A percentile compares a stretch with the other conserved stretches of the same genome.
These are phyloP conservation scores for Nemapogon koenigi DNA, from an alignment of 2,888 invertebrate genomes.

Conservation along the genomic window DNA sequence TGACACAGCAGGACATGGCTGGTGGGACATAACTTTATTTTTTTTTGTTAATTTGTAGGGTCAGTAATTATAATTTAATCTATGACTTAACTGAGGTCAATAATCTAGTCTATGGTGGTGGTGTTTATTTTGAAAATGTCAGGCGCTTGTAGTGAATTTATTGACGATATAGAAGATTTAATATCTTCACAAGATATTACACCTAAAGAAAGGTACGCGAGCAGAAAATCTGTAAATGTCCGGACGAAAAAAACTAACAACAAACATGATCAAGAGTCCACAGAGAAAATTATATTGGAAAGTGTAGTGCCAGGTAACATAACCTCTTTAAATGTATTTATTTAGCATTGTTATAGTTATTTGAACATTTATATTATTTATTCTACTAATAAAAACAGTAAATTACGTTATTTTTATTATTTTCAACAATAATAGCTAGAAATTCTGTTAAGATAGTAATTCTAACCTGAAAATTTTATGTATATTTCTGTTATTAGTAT, in stretches of 20 bases:
- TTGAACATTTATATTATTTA: conserved; percentile 1
- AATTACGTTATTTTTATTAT: no score
- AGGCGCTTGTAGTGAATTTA: conserved; percentile 69
- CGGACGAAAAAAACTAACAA: conserved; percentile 62
- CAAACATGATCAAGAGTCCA: conserved; percentile 28
- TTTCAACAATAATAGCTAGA: no score
- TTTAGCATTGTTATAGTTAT: background rate
- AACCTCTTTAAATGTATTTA: conserved; percentile 12
- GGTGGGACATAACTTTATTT: no score
- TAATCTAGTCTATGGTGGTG: no score
- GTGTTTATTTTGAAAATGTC: no score
- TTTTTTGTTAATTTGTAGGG: no score
- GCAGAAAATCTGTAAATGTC: conserved; percentile 72
- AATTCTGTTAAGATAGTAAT: no score
- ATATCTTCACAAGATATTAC: conserved; percentile 81
- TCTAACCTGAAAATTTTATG: no score
- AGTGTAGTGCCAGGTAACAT: conserved; percentile 68
- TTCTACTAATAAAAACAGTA: background rate
- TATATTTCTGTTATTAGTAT: no score
- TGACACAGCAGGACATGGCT: no score
- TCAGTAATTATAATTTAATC: no score
- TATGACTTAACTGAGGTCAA: no score
- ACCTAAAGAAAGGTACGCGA: conserved; percentile 78
- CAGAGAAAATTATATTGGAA: conserved; percentile 56
- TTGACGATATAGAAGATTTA: conserved; percentile 86